phyloP scores from a whole-genome alignment of 2,113 vertebrate species.

The Cyrtonyx montezumae region DNA sequence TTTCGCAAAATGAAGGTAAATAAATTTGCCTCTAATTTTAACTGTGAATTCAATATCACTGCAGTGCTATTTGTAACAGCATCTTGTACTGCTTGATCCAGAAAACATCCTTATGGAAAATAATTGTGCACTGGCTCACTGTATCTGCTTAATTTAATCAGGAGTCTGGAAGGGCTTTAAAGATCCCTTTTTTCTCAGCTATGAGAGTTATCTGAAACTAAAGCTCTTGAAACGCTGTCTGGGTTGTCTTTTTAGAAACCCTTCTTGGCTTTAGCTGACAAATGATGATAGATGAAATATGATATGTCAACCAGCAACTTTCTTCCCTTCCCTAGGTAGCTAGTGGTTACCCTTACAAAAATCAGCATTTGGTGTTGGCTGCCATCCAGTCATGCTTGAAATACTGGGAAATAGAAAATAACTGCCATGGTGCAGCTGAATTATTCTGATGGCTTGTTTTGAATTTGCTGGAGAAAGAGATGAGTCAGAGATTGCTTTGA shows the following conservation, averaged over 20 bases:
- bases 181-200: not conserved
- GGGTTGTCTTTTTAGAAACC: conserved; percentile 47
- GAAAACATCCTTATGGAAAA: not conserved
- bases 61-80: not conserved
- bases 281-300: conserved; percentile 59
- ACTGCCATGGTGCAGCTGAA: not conserved
- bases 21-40: conserved; percentile 4
- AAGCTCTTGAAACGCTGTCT: not conserved
- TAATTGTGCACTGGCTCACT: not conserved
- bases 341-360: conserved; percentile 42
- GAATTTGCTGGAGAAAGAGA: conserved; percentile 56
- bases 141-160: not conserved
- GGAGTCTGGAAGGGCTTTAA: not conserved
- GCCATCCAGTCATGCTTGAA: conserved; percentile 42
- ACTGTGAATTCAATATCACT: not conserved
- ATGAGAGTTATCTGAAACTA: not conserved
- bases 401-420: conserved; percentile 47
- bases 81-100: not conserved
- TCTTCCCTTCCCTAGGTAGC: conserved; percentile 27
- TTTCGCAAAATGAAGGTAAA: not conserved
- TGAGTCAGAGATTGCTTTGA: conserved; percentile 66
- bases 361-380: conserved; percentile 49
- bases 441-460: conserved; percentile 63
- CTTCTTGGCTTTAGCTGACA: conserved; percentile 40
- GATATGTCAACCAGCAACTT: conserved; percentile 9